Conservation (phyloP, 1,140 invertebrate genomes). For the Cryptotermes secundus region DNA sequence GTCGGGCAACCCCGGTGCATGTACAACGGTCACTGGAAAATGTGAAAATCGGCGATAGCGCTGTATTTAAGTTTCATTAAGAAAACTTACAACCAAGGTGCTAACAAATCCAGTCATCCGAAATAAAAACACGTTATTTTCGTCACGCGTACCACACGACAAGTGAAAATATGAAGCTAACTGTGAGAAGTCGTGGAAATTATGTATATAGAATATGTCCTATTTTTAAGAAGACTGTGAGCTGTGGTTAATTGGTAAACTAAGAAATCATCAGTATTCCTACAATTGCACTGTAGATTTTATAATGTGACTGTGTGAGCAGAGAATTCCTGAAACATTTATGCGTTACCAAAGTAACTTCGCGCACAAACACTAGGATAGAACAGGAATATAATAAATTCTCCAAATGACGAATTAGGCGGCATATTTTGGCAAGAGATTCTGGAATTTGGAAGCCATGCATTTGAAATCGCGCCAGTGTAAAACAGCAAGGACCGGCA, state of each 20-base stretch:
- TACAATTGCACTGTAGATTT: neutral
- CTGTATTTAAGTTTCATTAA: no score
- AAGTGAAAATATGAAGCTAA: no score
- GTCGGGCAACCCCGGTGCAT: no score
- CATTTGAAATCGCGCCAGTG: neutral
- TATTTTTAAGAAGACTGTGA: no score
- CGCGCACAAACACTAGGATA: neutral
- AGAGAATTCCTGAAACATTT: slow-evolving; percentile 20
- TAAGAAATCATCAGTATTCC: neutral
- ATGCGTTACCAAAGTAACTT: neutral
- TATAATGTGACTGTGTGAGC: neutral
- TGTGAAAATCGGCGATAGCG: no score
- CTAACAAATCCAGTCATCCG: no score
- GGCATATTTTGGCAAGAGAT: slow-evolving; percentile 15
- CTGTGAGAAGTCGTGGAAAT: no score
- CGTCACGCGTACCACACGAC: no score
- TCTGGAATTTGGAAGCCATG: neutral
- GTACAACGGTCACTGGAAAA: no score
- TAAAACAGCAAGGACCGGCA: neutral
- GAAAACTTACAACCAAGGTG: no score
- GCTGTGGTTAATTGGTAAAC: neutral
- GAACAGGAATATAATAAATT: neutral
- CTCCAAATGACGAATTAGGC: slow-evolving; percentile 11
- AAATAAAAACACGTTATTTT: no score
- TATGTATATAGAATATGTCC: no score